These are phyloP conservation scores for Onychomys leucogaster DNA, from an alignment of 2,797 vertebrate species.

Conservation along the genomic window DNA sequence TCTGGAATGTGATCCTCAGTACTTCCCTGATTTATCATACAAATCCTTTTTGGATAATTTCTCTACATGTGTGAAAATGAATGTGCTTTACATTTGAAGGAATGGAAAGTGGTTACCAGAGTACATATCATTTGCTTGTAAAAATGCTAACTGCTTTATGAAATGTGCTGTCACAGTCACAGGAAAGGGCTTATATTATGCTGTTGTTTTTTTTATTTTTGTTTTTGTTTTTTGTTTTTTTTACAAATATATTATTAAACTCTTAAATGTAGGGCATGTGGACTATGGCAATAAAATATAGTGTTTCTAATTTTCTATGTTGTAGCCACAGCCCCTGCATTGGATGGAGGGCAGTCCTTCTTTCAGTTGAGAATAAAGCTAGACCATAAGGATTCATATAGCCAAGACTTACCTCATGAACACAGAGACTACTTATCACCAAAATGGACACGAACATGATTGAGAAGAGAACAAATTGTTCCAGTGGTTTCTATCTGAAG, in stretches of 20 bases:
- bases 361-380: not conserved
- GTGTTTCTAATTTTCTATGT: not conserved
- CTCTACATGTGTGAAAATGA: not conserved
- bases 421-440: not conserved
- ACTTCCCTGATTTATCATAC: not conserved
- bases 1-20: not conserved
- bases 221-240: not conserved
- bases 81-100: not conserved
- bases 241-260: not conserved
- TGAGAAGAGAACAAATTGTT: not conserved
- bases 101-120: not conserved
- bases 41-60: not conserved
- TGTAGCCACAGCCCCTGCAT: not conserved
- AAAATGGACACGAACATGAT: not conserved
- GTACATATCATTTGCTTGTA: not conserved
- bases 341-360: not conserved
- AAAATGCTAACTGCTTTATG: not conserved
- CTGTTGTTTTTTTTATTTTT: not conserved
- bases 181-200: not conserved
- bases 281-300: not conserved
- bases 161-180: not conserved
- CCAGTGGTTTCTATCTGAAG: not conserved
- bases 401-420: not conserved
- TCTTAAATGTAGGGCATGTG: not conserved
- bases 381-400: not conserved